Evolutionary conservation across 1,140 invertebrate species (phyloP).

Genomic region (Globodera ellingtonae): DNA sequence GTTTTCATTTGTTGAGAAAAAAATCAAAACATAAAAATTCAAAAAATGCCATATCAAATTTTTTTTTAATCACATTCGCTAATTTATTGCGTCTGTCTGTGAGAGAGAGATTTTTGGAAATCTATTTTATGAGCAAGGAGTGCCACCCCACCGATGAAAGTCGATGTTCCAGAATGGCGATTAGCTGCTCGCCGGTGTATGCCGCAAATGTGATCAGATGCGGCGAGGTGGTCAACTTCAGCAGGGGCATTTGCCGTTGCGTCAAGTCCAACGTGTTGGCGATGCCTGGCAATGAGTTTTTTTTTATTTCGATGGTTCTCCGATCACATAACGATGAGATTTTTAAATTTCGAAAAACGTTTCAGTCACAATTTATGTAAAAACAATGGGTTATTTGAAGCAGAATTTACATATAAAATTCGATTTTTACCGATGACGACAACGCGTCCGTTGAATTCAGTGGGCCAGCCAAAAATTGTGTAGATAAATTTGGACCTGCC

Average conservation of each 20-base stretch:
- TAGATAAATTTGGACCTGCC: slow-evolving; percentile 85
- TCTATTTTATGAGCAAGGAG: too few species aligned
- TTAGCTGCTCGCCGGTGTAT: slow-evolving; percentile 87
- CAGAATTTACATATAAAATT: slow-evolving; percentile 1
- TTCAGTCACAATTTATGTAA: neutral
- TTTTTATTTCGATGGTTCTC: too few species aligned
- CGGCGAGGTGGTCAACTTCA: slow-evolving; percentile 71
- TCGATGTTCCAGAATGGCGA: slow-evolving; percentile 77
- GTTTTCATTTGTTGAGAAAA: neutral
- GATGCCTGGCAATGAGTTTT: slow-evolving; percentile 69
- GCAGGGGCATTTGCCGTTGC: slow-evolving; percentile 81
- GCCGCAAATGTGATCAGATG: slow-evolving; percentile 85
- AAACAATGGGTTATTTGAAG: neutral
- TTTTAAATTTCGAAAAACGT: too few species aligned
- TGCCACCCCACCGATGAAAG: neutral
- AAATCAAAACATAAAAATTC: too few species aligned
- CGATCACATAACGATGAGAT: too few species aligned
- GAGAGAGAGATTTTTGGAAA: too few species aligned
- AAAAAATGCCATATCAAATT: neutral
- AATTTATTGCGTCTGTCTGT: too few species aligned
- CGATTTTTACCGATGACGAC: slow-evolving; percentile 76
- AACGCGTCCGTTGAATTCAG: slow-evolving; percentile 73
- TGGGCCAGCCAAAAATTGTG: slow-evolving; percentile 89
- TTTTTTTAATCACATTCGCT: too few species aligned
- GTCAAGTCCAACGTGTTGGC: slow-evolving; percentile 93